These are phyloP conservation scores for Gastrophryne carolinensis DNA, from an alignment of 2,797 vertebrate species.

Conservation along the genomic window DNA sequence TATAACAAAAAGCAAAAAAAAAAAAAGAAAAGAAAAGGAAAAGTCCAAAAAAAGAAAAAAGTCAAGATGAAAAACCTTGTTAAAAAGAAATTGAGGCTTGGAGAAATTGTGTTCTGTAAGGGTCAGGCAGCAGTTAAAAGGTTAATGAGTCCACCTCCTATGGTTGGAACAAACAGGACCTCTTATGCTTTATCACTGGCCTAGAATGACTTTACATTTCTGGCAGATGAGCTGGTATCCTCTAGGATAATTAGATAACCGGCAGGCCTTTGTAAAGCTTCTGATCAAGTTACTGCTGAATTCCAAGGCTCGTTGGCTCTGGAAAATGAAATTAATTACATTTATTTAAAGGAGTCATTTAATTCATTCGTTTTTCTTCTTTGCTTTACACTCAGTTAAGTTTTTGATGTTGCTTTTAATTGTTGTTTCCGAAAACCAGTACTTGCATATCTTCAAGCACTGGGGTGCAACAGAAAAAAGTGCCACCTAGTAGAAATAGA, in stretches of 20 bases:
- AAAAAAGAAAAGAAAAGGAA: background rate
- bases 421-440: too few species aligned
- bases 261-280: conserved; percentile 20
- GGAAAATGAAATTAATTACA: conserved; percentile 31
- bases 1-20: background rate
- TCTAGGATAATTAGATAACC: conserved; percentile 39
- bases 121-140: conserved; percentile 18
- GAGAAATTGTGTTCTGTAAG: background rate
- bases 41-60: background rate
- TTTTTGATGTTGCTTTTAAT: background rate
- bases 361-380: conserved; percentile 12
- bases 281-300: conserved; percentile 26
- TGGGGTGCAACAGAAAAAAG: too few species aligned
- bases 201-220: conserved; percentile 28
- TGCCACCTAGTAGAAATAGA: too few species aligned
- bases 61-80: too few species aligned
- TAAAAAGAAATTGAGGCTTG: background rate
- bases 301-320: conserved; percentile 3
- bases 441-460: too few species aligned
- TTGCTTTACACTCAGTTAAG: background rate
- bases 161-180: conserved; percentile 11
- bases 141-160: conserved; percentile 12
- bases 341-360: conserved; percentile 36
- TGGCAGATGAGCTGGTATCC: conserved; percentile 12
- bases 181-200: conserved; percentile 27